phyloP scores from a whole-genome alignment of 2,888 invertebrate species.

The Sarcophaga carnaria region DNA sequence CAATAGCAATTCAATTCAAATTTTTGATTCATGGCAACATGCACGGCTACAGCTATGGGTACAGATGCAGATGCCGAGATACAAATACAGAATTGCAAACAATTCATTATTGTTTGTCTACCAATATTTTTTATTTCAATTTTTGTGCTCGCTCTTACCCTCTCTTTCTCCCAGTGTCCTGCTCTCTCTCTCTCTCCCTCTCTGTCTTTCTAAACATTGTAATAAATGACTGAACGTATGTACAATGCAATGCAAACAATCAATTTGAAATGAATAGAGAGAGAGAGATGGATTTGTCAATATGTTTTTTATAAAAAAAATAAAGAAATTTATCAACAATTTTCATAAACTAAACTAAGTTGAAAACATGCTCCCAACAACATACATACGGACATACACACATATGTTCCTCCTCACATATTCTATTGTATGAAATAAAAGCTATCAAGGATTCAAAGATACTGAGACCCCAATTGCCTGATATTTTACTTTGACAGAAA shows the following conservation, averaged over 20 bases:
- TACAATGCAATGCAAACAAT: conserved; percentile 21
- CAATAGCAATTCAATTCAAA: conserved; percentile 34
- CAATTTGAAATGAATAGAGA: conserved; percentile 25
- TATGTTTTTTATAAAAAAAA: conserved; percentile 34
- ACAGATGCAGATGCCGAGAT: not conserved
- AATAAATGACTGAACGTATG: no score
- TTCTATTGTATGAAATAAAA: no score
- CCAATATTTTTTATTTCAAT: not conserved
- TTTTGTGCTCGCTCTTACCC: not conserved
- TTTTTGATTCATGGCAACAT: conserved; percentile 39
- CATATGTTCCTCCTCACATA: no score
- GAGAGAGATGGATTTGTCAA: conserved; percentile 55
- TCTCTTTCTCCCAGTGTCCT: no score
- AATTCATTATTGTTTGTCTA: conserved; percentile 32
- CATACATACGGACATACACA: no score
- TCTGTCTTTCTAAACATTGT: no score
- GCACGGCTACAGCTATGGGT: conserved; percentile 17
- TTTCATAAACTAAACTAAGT: conserved; percentile 53
- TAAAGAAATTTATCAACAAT: conserved; percentile 61
- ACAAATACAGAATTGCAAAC: not conserved
- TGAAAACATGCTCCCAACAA: not conserved
- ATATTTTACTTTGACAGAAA: no score
- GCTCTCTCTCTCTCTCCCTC: no score
- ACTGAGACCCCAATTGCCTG: no score
- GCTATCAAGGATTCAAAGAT: no score